Base-by-base conservation (phyloP, 1,140 invertebrate genomes). In the Drosophila oshimai region DNA sequence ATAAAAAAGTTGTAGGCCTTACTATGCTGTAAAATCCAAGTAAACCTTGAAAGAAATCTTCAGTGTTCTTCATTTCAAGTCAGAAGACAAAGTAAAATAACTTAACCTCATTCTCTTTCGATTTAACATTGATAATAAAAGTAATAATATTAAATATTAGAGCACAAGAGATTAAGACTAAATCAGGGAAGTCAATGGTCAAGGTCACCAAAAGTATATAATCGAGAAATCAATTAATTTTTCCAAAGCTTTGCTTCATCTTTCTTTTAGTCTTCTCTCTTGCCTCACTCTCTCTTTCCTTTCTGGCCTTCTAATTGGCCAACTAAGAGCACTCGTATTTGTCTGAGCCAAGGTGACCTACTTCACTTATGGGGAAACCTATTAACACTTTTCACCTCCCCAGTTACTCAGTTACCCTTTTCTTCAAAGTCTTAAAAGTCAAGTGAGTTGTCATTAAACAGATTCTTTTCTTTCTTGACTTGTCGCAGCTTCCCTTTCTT, bases 301-400 rank as follows among this genome's bases (percentile, higher is more conserved):
- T 20, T 50, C 47, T 28, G 31, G 74, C 31, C 60, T 64, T 83
- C 75, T 74, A 71, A 79, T 74, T 74, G 76, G 64, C 51, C 46
- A 51, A 39, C 72, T 61, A 6, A 31, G 29, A 39, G 45, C 46
- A 44, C 15, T 53, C 31, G 22, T 67, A 53, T 84, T 67, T 67
- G 80, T 74, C 39, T 75, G 58, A 58, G 71, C 53, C 73, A 60
- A 69, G 73, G 69, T 87, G 78, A 88, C 83, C 83, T 78, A 88
- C 69, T 83, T 83, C 33, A 69, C 65, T 78, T 74, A 84, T 83
- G 73, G 53, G 62, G 78, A 78, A 74, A 75, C 70, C 84, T 89
- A 74, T 88, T 88, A 88, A 88, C 83, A 88, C 83, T 83, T 83
- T 75, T 79, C 84, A 88, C 83, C 83, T 87, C 34, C 24, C 7